Conservation (phyloP, 2,888 invertebrate genomes). For the Lysandra bellargus region DNA sequence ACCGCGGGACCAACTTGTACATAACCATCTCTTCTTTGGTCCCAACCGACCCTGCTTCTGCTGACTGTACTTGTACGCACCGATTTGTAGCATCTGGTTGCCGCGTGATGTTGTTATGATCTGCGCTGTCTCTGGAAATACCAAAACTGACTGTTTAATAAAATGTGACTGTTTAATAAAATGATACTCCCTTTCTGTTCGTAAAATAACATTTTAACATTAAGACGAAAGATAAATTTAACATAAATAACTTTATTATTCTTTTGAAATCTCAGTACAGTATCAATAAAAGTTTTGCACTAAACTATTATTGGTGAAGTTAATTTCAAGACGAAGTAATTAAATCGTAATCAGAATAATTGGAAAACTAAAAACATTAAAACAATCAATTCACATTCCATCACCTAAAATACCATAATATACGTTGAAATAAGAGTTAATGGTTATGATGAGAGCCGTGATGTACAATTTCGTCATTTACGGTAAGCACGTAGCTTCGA, state of each 20-base stretch:
- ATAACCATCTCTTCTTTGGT: slow-evolving; percentile 40
- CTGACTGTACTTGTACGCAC: slow-evolving; percentile 36
- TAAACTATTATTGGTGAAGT: not conserved
- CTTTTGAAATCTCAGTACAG: not conserved
- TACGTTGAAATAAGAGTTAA: not conserved
- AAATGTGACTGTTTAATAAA: not conserved
- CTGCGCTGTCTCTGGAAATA: not conserved
- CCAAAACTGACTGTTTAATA: not conserved
- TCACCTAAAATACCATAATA: no score
- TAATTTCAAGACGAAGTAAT: not conserved
- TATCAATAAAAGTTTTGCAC: not conserved
- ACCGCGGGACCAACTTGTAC: slow-evolving; percentile 41
- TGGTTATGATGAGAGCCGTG: not conserved
- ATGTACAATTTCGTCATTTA: not conserved
- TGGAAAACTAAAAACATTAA: no score
- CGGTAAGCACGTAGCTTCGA: not conserved
- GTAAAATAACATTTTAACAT: not conserved
- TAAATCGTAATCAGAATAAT: not conserved
- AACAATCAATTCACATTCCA: no score
- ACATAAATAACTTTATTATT: not conserved
- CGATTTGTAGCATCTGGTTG: slow-evolving; percentile 38
- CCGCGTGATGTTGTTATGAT: slow-evolving; percentile 35
- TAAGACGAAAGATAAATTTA: no score
- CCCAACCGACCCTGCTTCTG: slow-evolving; percentile 33
- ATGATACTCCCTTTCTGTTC: not conserved